Conservation (phyloP, 2,797 vertebrate species). For the Thalassophryne amazonica region DNA sequence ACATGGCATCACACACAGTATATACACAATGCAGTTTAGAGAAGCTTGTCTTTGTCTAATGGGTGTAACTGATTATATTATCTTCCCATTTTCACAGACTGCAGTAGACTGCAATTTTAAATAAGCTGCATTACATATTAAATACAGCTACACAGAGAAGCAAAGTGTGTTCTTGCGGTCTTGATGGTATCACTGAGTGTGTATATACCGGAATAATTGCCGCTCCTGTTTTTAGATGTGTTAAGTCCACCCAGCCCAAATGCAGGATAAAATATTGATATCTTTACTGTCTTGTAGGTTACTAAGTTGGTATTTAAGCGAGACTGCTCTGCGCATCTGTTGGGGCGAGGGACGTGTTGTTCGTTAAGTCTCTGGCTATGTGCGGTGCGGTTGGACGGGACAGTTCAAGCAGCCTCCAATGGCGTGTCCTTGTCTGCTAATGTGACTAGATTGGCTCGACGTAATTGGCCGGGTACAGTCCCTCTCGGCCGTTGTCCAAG, state of each 20-base stretch:
- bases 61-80: conserved; percentile 66
- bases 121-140: conserved; percentile 68
- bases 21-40: conserved; percentile 76
- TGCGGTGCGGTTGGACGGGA: conserved; percentile 86
- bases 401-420: conserved; percentile 90
- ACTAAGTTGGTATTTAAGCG: conserved; percentile 82
- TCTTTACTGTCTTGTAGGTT: conserved; percentile 76
- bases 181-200: conserved; percentile 61
- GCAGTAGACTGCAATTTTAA: conserved; percentile 59
- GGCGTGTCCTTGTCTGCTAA: conserved; percentile 69
- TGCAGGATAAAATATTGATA: conserved; percentile 77
- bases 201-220: conserved; percentile 73
- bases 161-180: conserved; percentile 74
- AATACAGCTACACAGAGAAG: conserved; percentile 73
- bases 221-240: conserved; percentile 62
- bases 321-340: conserved; percentile 79
- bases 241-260: conserved; percentile 64
- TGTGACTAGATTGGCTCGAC: conserved; percentile 90
- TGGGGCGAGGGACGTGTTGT: conserved; percentile 77
- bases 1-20: conserved; percentile 75
- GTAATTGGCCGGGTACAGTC: conserved; percentile 98
- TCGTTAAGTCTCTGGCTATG: conserved; percentile 82
- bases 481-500: conserved; percentile 89
- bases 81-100: conserved; percentile 60
- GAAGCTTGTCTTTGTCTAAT: conserved; percentile 65